phyloP scores from a whole-genome alignment of 2,113 vertebrate species.

The Canis aureus region DNA sequence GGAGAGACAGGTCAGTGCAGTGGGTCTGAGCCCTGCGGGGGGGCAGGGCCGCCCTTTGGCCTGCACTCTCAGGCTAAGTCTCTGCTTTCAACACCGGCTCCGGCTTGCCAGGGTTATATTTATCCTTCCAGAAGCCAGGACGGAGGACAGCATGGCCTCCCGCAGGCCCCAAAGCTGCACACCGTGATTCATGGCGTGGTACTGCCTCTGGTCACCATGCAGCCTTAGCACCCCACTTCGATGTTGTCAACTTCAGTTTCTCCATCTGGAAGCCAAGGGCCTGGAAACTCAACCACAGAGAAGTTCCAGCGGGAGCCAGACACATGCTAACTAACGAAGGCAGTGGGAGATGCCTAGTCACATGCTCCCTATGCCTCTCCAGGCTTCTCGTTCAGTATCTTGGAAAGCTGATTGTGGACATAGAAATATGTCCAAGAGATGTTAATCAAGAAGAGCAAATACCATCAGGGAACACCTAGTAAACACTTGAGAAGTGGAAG shows the following conservation, averaged over 20 bases:
- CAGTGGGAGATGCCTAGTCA: accelerated
- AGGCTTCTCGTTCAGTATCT: neutral
- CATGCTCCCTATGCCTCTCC: accelerated
- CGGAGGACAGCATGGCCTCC: neutral
- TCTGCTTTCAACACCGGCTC: neutral
- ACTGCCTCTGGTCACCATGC: neutral
- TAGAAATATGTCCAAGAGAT: neutral
- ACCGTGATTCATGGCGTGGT: neutral
- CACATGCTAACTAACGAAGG: accelerated
- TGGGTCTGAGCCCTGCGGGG: neutral
- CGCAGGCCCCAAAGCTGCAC: neutral
- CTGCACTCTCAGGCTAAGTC: neutral
- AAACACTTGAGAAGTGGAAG: accelerated
- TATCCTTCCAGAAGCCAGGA: neutral
- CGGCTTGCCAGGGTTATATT: neutral
- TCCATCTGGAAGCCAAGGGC: neutral
- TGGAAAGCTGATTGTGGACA: neutral
- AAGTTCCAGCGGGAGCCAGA: accelerated
- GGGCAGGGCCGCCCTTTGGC: neutral
- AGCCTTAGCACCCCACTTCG: neutral
- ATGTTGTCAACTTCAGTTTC: neutral
- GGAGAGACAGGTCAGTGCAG: accelerated
- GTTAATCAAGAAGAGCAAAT: neutral
- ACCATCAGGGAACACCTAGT: accelerated
- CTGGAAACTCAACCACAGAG: neutral